phyloP scores from a whole-genome alignment of 2,797 vertebrate genomes.

The Erethizon dorsatum region DNA sequence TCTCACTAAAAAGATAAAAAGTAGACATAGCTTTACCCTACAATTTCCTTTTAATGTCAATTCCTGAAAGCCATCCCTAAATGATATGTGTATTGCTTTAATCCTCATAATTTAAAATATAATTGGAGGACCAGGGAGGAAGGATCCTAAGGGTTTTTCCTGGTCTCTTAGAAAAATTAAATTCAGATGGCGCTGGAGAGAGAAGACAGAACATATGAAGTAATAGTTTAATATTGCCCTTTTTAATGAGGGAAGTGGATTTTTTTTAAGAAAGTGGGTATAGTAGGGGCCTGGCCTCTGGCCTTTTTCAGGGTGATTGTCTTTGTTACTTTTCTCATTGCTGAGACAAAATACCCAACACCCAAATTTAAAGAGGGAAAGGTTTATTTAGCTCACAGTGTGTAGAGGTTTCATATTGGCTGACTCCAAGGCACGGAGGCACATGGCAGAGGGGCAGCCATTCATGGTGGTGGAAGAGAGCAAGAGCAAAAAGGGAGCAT shows the following conservation, averaged over 20 bases:
- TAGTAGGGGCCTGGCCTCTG: not conserved
- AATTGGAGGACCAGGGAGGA: constrained; percentile 52
- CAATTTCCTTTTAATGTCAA: constrained; percentile 37
- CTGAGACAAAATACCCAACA: not conserved
- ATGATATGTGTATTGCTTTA: constrained; percentile 49
- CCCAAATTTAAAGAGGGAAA: not conserved
- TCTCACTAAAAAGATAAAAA: constrained; percentile 20
- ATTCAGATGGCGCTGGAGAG: constrained; percentile 45
- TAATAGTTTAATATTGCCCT: constrained; percentile 37
- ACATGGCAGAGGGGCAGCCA: not conserved
- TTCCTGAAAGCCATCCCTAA: constrained; percentile 59
- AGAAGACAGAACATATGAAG: not conserved
- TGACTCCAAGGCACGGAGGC: not conserved
- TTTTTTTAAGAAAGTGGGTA: not conserved
- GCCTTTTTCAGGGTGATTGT: not conserved
- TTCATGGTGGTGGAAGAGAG: too few relatives aligned
- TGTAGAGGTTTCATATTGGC: not conserved
- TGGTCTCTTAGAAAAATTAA: constrained; percentile 68
- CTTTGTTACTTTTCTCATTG: not conserved
- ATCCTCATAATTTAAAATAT: constrained; percentile 69
- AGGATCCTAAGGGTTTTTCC: constrained; percentile 2
- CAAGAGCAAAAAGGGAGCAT: not conserved
- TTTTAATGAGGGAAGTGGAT: not conserved
- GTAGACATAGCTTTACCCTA: not conserved
- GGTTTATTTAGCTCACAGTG: not conserved